Evolutionary conservation across 2,113 vertebrate species (phyloP).

Genomic region (Platysteira castanea): DNA sequence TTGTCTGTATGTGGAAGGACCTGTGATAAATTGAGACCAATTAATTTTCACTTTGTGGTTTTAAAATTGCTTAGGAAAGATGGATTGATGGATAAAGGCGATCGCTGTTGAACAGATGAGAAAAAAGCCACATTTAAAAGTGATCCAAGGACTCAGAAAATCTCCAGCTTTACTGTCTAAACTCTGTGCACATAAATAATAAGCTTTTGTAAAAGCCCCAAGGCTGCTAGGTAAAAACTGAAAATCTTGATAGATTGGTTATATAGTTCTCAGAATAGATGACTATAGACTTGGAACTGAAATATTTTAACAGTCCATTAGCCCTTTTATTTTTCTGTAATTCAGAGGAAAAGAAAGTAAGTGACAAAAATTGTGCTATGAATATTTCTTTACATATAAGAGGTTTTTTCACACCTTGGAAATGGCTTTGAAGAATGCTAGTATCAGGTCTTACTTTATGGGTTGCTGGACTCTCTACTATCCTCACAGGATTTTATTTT

Average conservation of each 20-base stretch:
- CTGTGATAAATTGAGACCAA: background rate
- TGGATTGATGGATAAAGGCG: background rate
- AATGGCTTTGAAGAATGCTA: background rate
- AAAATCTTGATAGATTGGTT: slow-evolving; percentile 26
- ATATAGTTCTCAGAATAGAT: background rate
- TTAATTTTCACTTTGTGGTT: background rate
- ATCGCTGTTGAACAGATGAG: background rate
- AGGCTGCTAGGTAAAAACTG: background rate
- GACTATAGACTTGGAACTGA: background rate
- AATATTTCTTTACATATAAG: background rate
- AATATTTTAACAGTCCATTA: background rate
- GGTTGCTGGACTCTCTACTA: background rate
- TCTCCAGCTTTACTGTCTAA: background rate
- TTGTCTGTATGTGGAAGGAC: background rate
- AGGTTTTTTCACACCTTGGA: background rate
- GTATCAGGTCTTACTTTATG: background rate
- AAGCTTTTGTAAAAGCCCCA: background rate
- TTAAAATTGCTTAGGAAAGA: background rate
- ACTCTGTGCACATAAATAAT: slow-evolving; percentile 6
- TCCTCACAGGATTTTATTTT: background rate
- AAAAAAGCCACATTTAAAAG: background rate
- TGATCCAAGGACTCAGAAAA: background rate
- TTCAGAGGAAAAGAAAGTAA: background rate
- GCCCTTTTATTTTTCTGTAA: background rate
- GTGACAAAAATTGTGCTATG: background rate